A percentile compares a stretch with the other conserved stretches of the same genome.
These are phyloP conservation scores for Ariolimax columbianus DNA, from an alignment of 2,888 invertebrate species.

Conservation along the genomic window DNA sequence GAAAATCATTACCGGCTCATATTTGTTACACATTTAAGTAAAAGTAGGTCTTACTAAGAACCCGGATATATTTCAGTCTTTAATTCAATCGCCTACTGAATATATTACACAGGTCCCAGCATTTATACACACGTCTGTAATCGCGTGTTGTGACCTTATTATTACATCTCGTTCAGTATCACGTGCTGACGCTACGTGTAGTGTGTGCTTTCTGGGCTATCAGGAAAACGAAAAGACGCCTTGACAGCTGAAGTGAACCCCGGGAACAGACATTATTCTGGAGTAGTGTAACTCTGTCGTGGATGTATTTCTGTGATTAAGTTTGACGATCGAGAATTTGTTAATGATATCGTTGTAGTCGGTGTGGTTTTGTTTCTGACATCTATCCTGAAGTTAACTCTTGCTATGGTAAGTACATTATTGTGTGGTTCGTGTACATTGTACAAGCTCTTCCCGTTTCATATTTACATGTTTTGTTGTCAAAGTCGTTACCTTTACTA, in stretches of 20 bases:
- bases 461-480: too few relatives aligned
- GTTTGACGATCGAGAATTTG: not conserved
- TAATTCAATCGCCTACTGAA: too few relatives aligned
- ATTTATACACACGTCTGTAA: not conserved
- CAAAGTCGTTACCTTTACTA: too few relatives aligned
- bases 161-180: not conserved
- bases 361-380: not conserved
- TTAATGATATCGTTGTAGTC: not conserved
- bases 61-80: too few relatives aligned
- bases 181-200: not conserved
- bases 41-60: too few relatives aligned
- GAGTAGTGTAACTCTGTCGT: not conserved
- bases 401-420: not conserved
- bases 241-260: not conserved
- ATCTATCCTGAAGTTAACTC: not conserved
- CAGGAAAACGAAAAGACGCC: not conserved
- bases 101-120: not conserved
- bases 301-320: not conserved
- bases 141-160: not conserved
- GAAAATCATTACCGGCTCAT: too few relatives aligned
- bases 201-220: not conserved
- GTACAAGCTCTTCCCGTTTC: too few relatives aligned
- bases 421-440: not conserved
- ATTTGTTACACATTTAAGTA: too few relatives aligned
- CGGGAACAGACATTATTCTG: not conserved